phyloP scores from a whole-genome alignment of 1,140 invertebrate genomes.

The Drosophila sproati region DNA sequence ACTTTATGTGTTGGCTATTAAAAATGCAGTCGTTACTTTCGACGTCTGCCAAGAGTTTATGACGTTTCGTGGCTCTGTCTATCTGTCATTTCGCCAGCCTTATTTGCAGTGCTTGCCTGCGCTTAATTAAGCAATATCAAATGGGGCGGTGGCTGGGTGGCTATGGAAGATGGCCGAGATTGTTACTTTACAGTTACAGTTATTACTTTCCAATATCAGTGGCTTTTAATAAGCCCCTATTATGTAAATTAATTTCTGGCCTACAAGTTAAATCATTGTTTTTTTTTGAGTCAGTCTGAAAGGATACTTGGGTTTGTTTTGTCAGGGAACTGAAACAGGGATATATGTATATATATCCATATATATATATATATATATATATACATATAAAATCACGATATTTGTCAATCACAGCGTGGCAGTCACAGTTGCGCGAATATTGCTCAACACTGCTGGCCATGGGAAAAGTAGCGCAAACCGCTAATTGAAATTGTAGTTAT shows the following conservation, averaged over 20 bases:
- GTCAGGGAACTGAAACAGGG: too few species aligned
- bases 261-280: too few species aligned
- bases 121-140: slow-evolving; percentile 81
- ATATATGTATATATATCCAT: too few species aligned
- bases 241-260: too few species aligned
- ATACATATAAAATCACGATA: background rate
- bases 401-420: background rate
- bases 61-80: slow-evolving; percentile 32
- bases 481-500: slow-evolving; percentile 82
- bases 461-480: slow-evolving; percentile 74
- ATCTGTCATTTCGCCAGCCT: slow-evolving; percentile 10
- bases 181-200: background rate
- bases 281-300: too few species aligned
- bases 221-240: too few species aligned
- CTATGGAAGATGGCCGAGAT: background rate
- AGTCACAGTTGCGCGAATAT: background rate
- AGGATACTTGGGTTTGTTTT: too few species aligned
- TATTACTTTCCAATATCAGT: background rate
- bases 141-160: slow-evolving; percentile 31
- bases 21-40: slow-evolving; percentile 74
- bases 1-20: slow-evolving; percentile 69
- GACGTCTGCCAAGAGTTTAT: slow-evolving; percentile 74
- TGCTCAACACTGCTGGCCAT: slow-evolving; percentile 22
- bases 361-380: too few species aligned
- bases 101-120: slow-evolving; percentile 74